Conservation (phyloP, 2,113 vertebrate genomes). For the Rhinogobius similis region DNA sequence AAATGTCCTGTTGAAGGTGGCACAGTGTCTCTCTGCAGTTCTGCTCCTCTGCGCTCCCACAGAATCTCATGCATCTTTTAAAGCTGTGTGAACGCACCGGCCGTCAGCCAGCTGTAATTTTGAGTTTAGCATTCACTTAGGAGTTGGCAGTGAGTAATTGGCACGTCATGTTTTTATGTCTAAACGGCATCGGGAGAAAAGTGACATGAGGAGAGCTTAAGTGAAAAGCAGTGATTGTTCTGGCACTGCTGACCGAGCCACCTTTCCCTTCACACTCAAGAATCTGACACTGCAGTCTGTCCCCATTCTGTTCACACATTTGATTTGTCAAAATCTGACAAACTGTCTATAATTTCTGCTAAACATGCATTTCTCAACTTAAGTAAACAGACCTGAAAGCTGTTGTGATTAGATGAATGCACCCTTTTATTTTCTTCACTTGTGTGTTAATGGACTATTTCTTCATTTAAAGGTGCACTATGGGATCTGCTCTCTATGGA, state of each 20-base stretch:
- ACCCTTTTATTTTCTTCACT: not conserved
- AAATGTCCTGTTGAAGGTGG: conserved; percentile 52
- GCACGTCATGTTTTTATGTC: conserved; percentile 22
- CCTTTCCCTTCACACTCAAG: conserved; percentile 8
- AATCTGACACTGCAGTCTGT: conserved; percentile 5
- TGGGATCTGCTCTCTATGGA: not conserved
- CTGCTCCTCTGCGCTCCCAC: conserved; percentile 38
- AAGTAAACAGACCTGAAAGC: not conserved
- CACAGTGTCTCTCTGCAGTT: conserved; percentile 21
- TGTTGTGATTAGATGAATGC: not conserved
- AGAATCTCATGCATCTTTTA: conserved; percentile 55
- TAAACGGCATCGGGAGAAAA: conserved; percentile 18
- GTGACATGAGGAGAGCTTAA: conserved; percentile 19
- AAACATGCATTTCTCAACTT: not conserved
- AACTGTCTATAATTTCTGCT: conserved; percentile 4
- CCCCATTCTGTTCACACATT: not conserved
- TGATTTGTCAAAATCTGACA: conserved; percentile 1
- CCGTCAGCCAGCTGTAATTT: conserved; percentile 39
- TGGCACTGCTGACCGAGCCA: conserved; percentile 5
- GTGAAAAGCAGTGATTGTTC: conserved; percentile 19
- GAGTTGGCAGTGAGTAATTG: conserved; percentile 52
- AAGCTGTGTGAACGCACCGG: conserved; percentile 33
- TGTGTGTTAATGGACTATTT: not conserved
- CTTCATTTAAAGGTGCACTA: not conserved
- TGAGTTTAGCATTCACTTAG: conserved; percentile 37